Percentiles rank a stretch among this genome's conserved stretches.
These are phyloP conservation scores for Cylas formicarius DNA, from an alignment of 1,140 invertebrate genomes.

Conservation along the genomic window DNA sequence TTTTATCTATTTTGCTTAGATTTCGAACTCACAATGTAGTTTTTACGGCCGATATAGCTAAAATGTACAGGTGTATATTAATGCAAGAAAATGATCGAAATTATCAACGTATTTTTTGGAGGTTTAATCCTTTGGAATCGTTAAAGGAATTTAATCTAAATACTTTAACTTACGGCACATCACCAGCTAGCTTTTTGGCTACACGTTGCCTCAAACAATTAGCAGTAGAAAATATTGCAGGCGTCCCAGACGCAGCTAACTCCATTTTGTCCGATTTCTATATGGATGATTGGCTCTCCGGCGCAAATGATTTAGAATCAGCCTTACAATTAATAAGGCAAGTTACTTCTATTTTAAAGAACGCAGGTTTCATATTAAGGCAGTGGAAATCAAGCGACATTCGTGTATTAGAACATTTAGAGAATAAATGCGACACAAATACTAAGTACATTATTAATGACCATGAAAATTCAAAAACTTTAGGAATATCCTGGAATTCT, in stretches of 20 bases:
- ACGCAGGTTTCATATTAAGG: constrained; percentile 20
- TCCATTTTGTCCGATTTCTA: constrained; percentile 32
- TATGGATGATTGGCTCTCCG: constrained; percentile 39
- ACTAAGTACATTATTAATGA: constrained; percentile 2
- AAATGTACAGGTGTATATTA: constrained; percentile 41
- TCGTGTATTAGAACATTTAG: neutral
- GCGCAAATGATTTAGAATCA: constrained; percentile 21
- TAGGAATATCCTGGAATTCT: constrained; percentile 14
- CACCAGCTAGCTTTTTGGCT: neutral
- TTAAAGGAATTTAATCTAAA: constrained; percentile 32
- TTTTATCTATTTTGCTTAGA: constrained; percentile 40
- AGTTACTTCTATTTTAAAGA: constrained; percentile 16
- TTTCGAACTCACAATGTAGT: constrained; percentile 38
- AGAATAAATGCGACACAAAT: constrained; percentile 15
- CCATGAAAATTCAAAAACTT: constrained; percentile 24
- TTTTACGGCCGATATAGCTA: constrained; percentile 40
- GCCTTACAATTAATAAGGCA: constrained; percentile 12
- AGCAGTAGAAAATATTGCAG: constrained; percentile 15
- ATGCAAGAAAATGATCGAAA: constrained; percentile 30
- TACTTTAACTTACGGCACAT: constrained; percentile 27
- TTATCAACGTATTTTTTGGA: constrained; percentile 26
- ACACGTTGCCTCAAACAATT: constrained; percentile 1
- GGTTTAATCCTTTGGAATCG: constrained; percentile 17
- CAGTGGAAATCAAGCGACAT: constrained; percentile 30
- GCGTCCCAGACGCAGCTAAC: constrained; percentile 21